phyloP scores from a whole-genome alignment of 1,140 invertebrate genomes.

The Polypedilum vanderplanki region DNA sequence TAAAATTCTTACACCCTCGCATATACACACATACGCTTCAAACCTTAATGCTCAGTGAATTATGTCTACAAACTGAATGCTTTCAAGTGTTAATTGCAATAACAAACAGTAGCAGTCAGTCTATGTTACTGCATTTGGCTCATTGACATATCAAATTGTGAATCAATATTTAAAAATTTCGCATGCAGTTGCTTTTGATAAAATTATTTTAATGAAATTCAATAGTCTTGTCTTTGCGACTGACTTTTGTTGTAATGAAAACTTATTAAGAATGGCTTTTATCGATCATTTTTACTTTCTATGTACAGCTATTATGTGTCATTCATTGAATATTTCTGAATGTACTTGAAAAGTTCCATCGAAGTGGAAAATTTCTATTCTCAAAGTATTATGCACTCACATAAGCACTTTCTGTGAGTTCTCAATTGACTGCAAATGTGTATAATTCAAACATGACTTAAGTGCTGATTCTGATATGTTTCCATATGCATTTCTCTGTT shows the following conservation, averaged over 20 bases:
- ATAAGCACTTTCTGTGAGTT: not conserved
- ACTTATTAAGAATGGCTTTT: not conserved
- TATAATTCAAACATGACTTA: not conserved
- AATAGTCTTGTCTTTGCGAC: not conserved
- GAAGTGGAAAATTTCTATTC: not conserved
- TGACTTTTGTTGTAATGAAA: not conserved
- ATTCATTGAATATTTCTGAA: not conserved
- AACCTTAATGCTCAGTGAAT: not conserved
- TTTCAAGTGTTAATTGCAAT: not conserved
- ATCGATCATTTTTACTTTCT: not conserved
- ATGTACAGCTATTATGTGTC: not conserved
- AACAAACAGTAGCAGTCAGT: not conserved
- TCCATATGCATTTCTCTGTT: not conserved
- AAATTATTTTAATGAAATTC: conserved; percentile 3
- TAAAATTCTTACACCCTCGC: not conserved
- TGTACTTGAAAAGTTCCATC: not conserved
- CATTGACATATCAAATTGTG: not conserved
- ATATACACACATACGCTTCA: not conserved
- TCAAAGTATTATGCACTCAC: not conserved
- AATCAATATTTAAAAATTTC: not conserved
- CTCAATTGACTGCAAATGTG: not conserved
- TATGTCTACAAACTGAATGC: not conserved
- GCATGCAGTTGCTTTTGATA: not conserved
- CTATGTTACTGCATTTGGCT: too few relatives aligned
- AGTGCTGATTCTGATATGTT: not conserved